These are phyloP conservation scores for Apeira syringaria DNA, from an alignment of 2,888 invertebrate genomes.

Conservation along the genomic window DNA sequence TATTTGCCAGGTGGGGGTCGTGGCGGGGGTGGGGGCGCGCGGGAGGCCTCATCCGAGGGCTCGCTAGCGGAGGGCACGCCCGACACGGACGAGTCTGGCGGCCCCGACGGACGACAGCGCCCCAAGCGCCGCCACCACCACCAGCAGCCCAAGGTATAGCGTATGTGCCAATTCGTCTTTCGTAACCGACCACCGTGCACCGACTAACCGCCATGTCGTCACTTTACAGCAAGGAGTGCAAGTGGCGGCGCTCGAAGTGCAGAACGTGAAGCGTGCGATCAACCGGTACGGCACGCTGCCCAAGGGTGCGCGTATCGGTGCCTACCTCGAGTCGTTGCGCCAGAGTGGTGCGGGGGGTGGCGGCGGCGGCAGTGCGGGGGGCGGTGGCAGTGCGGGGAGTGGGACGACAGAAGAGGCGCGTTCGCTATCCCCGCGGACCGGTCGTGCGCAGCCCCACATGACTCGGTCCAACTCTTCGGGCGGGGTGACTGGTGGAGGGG, in stretches of 20 bases:
- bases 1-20: conserved; percentile 35
- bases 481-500: conserved; percentile 86
- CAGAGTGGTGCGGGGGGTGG: conserved; percentile 86
- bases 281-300: conserved; percentile 98
- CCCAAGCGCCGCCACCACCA: conserved; percentile 69
- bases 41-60: conserved; percentile 87
- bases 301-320: conserved; percentile 97
- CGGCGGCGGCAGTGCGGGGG: conserved; percentile 74
- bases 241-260: conserved; percentile 96
- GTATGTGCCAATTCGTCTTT: too few relatives aligned
- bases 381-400: conserved; percentile 41
- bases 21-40: conserved; percentile 52
- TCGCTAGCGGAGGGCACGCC: conserved; percentile 88
- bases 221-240: conserved; percentile 83
- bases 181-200: too few relatives aligned
- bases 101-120: conserved; percentile 68
- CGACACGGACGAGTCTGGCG: conserved; percentile 88
- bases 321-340: conserved; percentile 96
- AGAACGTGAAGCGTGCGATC: conserved; percentile 97
- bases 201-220: too few relatives aligned
- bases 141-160: conserved; percentile 59
- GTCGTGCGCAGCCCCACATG: conserved; percentile 91
- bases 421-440: conserved; percentile 87
- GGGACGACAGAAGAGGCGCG: conserved; percentile 70
- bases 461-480: conserved; percentile 95